These are phyloP conservation scores for Petrolisthes manimaculis DNA, from an alignment of 2,888 invertebrate species.

Conservation along the genomic window DNA sequence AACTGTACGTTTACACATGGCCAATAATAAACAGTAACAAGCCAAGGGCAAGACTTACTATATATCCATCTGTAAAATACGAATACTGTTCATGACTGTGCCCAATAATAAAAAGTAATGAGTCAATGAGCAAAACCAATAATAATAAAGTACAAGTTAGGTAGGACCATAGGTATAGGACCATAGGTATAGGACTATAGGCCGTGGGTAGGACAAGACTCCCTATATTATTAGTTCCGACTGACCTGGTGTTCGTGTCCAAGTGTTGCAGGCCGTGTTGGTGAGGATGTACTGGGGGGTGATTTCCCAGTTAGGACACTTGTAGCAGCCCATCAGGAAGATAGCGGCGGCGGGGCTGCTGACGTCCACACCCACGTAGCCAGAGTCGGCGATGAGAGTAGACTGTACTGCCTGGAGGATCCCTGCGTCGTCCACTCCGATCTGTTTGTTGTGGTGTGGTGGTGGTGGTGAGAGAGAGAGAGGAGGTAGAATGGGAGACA, in stretches of 20 bases:
- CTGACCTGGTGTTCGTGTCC: slow-evolving; percentile 79
- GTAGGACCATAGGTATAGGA: too few relatives aligned
- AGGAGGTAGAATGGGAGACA: background rate
- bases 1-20: too few relatives aligned
- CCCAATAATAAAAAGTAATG: too few relatives aligned
- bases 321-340: slow-evolving; percentile 44
- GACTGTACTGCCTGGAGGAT: slow-evolving; percentile 53
- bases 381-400: slow-evolving; percentile 45
- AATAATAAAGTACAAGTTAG: too few relatives aligned
- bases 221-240: background rate
- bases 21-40: too few relatives aligned
- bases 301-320: slow-evolving; percentile 72
- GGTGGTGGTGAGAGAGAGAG: slow-evolving; percentile 27
- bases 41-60: too few relatives aligned
- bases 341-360: background rate
- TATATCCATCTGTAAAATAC: too few relatives aligned
- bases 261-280: slow-evolving; percentile 79
- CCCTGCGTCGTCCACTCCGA: slow-evolving; percentile 59
- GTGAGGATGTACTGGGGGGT: slow-evolving; percentile 74
- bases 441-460: slow-evolving; percentile 40
- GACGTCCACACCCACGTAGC: slow-evolving; percentile 33
- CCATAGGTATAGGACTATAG: too few relatives aligned
- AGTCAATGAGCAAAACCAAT: too few relatives aligned
- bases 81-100: too few relatives aligned
- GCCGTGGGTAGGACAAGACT: too few relatives aligned